phyloP scores from a whole-genome alignment of 1,140 invertebrate species.

The Acromyrmex echinatior region DNA sequence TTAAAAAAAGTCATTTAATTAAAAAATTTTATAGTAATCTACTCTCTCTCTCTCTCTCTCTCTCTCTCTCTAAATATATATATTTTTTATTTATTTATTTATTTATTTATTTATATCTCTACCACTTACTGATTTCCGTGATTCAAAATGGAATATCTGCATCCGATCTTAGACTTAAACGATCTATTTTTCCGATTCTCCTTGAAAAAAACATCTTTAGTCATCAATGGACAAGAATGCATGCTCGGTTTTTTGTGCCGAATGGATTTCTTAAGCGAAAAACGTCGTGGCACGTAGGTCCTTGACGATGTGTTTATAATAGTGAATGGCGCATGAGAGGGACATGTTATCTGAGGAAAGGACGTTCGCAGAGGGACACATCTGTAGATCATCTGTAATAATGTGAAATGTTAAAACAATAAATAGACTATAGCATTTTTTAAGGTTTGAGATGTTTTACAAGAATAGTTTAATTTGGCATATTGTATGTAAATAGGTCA shows the following conservation, averaged over 20 bases:
- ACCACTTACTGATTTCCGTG: constrained; percentile 15
- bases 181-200: constrained; percentile 3
- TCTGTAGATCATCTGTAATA: constrained; percentile 5
- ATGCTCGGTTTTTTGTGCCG: not conserved
- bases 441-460: not conserved
- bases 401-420: not conserved
- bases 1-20: not conserved
- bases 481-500: too few species aligned
- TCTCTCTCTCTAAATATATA: too few species aligned
- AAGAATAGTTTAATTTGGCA: not conserved
- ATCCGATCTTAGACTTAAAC: not conserved
- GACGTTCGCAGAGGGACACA: not conserved
- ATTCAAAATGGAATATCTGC: not conserved
- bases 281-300: constrained; percentile 7
- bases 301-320: constrained; percentile 8
- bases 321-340: constrained; percentile 5
- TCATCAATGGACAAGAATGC: not conserved
- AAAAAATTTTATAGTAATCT: not conserved
- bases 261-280: not conserved
- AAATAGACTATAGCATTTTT: not conserved
- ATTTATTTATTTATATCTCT: not conserved
- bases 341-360: constrained; percentile 7
- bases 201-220: not conserved
- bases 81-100: too few species aligned
- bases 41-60: not conserved